Base-by-base conservation (phyloP, 2,888 invertebrate species). In the Drosophila longiperda region DNA sequence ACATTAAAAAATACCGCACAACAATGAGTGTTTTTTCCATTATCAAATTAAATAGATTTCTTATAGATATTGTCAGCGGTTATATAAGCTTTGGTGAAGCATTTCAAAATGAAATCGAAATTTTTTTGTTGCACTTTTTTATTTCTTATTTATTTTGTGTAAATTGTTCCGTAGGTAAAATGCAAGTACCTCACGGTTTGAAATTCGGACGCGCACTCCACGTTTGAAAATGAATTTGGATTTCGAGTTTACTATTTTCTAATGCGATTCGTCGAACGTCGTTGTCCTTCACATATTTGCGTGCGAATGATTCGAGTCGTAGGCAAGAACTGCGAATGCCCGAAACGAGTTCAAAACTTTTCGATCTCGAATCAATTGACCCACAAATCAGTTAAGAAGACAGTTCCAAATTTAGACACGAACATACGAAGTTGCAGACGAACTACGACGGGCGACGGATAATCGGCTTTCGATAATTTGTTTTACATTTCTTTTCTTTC, bases 331-430 rank as follows among this genome's bases (percentile, higher is more conserved):
- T 80, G 78, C 80, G 73, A 66, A 66, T 68, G 71, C 60, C 62
- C 73, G 86, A 70, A 87, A 90, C 89, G 90, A 89, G 87, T 90
- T 90, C 90, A 90, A 87, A 84, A 89, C 90, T 87, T 87, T 87
- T 87, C 87, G 87, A 82, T 82, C 74, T 90, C 86, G 90, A 83
- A 87, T 83, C 82, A 57, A 87, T 75, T 86, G 86, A 86, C 86
- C 90, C 86, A 86, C 76, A 90, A 84, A 81, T 75, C 72, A 78
- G 78, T 72, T 66, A 64, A 74, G 63, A 66, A 66, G 80, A 78
- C 79, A 77, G 69, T 54, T 76, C 89, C 78, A 86, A 83, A 62
- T 90, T 80, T 86, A 86, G 90, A 65, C 69, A 73, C 73, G 73
- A 69, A 62, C 29, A 64, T 23, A 70, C 84, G 74, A 85, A 59